Conservation (phyloP, 1,140 invertebrate genomes). For the Procambarus virginalis region DNA sequence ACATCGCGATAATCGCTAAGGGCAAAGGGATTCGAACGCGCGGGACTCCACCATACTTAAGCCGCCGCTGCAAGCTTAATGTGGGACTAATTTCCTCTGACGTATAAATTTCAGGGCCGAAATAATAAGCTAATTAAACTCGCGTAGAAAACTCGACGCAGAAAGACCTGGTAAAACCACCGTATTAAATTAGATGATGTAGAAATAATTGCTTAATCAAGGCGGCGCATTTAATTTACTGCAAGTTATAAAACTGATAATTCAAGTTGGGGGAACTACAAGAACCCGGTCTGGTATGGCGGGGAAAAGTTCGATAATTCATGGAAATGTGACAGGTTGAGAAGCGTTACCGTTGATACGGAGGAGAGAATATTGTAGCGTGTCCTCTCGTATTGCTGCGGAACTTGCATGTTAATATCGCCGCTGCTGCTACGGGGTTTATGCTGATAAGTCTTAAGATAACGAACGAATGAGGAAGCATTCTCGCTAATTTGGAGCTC, state of each 20-base stretch:
- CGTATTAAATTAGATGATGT: slow-evolving; percentile 27
- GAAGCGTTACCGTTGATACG: no score
- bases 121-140: slow-evolving; percentile 47
- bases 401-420: no score
- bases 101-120: slow-evolving; percentile 26
- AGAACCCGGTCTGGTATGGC: neutral
- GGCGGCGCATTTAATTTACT: slow-evolving; percentile 20
- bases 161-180: slow-evolving; percentile 10
- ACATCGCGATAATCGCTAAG: no score
- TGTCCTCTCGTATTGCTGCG: no score
- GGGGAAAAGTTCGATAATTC: neutral
- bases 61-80: neutral
- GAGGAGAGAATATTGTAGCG: no score
- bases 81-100: slow-evolving; percentile 27
- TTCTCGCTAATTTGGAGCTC: neutral
- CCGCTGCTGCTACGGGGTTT: neutral
- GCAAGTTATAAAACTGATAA: slow-evolving; percentile 10
- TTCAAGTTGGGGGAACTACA: neutral
- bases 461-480: neutral
- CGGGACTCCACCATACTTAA: neutral
- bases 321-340: neutral
- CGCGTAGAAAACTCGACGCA: slow-evolving; percentile 24
- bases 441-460: neutral
- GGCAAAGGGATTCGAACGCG: no score
- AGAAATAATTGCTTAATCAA: slow-evolving; percentile 48